Evolutionary conservation across 2,888 invertebrate species (phyloP).

Genomic region (Linyphia triangularis): DNA sequence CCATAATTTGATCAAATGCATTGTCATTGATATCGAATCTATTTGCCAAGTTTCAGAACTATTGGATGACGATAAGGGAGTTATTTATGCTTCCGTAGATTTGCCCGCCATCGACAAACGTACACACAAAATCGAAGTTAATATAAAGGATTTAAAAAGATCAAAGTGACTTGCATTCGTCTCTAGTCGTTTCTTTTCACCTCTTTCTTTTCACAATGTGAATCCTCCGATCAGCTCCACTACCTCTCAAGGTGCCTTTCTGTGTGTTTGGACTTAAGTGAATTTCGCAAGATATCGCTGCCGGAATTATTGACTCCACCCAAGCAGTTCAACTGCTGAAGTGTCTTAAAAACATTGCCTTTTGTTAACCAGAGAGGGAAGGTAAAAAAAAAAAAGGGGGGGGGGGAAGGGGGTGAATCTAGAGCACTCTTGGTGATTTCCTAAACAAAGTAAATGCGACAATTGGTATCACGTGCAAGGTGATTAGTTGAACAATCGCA

Average conservation of each 20-base stretch:
- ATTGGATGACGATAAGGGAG: too few species aligned
- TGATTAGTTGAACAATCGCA: background rate
- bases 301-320: background rate
- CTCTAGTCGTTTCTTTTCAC: background rate
- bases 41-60: too few species aligned
- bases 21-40: too few species aligned
- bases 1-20: too few species aligned
- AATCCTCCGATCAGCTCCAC: background rate
- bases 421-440: background rate
- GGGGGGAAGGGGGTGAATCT: background rate
- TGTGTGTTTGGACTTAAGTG: background rate
- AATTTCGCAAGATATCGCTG: constrained; percentile 33
- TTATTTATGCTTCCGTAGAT: too few species aligned
- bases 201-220: background rate
- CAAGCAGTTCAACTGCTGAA: constrained; percentile 10
- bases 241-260: background rate
- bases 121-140: too few species aligned
- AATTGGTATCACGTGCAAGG: background rate
- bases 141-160: too few species aligned
- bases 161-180: background rate
- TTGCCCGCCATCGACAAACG: too few species aligned
- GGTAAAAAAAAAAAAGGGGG: background rate
- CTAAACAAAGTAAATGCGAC: background rate
- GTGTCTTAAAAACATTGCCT: constrained; percentile 33
- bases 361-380: background rate